A percentile compares a stretch with the other conserved stretches of the same genome.
phyloP scores from a whole-genome alignment of 2,888 invertebrate genomes.

The Aleiodes alternator region DNA sequence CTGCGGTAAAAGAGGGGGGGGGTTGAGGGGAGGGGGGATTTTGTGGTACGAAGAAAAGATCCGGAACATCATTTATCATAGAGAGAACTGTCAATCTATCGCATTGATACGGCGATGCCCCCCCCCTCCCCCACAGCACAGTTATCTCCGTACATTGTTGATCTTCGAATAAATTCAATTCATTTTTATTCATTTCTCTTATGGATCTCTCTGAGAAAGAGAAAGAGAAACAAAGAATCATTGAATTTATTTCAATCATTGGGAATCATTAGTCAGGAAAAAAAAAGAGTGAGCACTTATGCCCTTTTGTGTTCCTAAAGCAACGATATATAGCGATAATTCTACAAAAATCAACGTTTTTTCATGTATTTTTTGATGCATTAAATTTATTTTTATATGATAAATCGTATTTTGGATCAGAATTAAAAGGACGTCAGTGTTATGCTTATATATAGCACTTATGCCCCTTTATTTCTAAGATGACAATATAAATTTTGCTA shows the following conservation, averaged over 20 bases:
- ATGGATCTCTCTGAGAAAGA: background rate
- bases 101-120: conserved; percentile 72
- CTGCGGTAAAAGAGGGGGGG: conserved; percentile 51
- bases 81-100: conserved; percentile 71
- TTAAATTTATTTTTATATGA: too few relatives aligned
- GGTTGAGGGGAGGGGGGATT: conserved; percentile 32
- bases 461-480: too few relatives aligned
- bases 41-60: conserved; percentile 41
- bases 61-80: conserved; percentile 70
- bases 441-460: too few relatives aligned
- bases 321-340: too few relatives aligned
- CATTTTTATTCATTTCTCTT: conserved; percentile 12
- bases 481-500: too few relatives aligned
- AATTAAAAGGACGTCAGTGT: too few relatives aligned
- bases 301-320: too few relatives aligned
- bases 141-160: conserved; percentile 50
- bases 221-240: background rate
- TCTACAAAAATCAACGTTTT: too few relatives aligned
- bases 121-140: conserved; percentile 49
- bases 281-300: too few relatives aligned
- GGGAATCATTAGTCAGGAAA: too few relatives aligned
- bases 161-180: conserved; percentile 19
- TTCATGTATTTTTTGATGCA: too few relatives aligned
- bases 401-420: too few relatives aligned
- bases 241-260: background rate